Conservation (phyloP, 1,140 invertebrate species). For the Heliothis subflexa region DNA sequence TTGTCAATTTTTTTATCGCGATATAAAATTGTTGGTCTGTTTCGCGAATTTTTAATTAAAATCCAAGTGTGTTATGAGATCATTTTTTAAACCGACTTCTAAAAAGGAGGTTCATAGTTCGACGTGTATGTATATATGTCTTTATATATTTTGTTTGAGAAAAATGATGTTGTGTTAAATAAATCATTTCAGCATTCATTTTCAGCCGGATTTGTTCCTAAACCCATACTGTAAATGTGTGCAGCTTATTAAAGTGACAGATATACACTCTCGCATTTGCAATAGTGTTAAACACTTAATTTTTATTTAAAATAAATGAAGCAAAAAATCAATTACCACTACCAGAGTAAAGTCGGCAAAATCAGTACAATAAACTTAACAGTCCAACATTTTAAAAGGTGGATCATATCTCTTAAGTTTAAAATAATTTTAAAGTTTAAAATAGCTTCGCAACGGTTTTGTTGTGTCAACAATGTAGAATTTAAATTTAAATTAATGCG, state of each 20-base stretch:
- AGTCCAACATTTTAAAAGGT: neutral
- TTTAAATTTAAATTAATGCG: conserved; percentile 18
- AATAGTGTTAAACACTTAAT: neutral
- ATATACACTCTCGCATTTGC: no score
- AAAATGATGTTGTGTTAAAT: no score
- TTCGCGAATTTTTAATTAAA: conserved; percentile 1
- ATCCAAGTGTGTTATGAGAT: no score
- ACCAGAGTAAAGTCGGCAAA: neutral
- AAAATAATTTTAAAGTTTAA: conserved; percentile 18
- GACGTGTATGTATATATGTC: no score
- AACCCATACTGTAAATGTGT: no score
- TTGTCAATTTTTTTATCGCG: conserved; percentile 3
- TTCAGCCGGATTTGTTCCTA: no score
- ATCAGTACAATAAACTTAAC: neutral
- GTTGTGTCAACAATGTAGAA: conserved; percentile 15
- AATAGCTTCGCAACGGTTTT: neutral
- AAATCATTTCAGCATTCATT: no score
- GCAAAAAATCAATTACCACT: neutral
- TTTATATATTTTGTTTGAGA: no score
- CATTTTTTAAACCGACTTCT: no score
- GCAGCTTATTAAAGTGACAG: no score
- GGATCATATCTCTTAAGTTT: neutral
- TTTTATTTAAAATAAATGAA: neutral
- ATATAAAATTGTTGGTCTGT: neutral
- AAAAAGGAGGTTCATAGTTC: no score